Evolutionary conservation across 2,113 vertebrate genomes (phyloP).

Genomic region (Loxodonta africana): DNA sequence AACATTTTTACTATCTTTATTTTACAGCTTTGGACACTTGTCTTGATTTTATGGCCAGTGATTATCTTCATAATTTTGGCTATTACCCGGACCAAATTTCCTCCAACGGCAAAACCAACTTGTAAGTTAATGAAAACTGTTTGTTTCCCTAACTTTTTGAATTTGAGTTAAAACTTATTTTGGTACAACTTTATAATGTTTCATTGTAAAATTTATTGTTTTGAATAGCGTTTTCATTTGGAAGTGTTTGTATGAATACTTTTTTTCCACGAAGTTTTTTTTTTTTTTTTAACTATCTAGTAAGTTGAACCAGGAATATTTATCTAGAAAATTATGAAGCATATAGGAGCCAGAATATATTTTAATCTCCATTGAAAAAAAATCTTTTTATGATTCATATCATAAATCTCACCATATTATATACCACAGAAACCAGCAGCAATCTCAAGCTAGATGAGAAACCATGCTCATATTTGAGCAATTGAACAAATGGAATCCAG

Average conservation of each 20-base stretch:
- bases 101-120: slow-evolving; percentile 88
- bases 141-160: slow-evolving; percentile 67
- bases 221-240: slow-evolving; percentile 30
- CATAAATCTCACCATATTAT: not conserved
- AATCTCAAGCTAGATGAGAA: not conserved
- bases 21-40: slow-evolving; percentile 95
- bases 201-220: slow-evolving; percentile 24
- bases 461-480: not conserved
- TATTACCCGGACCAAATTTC: slow-evolving; percentile 94
- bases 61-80: slow-evolving; percentile 96
- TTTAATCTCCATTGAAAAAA: slow-evolving; percentile 18
- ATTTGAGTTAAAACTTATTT: slow-evolving; percentile 76
- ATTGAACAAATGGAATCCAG: not conserved
- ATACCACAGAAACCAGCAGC: not conserved
- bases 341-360: not conserved
- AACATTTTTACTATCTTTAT: slow-evolving; percentile 82
- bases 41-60: slow-evolving; percentile 95
- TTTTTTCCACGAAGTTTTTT: not conserved
- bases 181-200: slow-evolving; percentile 44
- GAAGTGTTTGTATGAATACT: not conserved
- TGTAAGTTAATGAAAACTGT: slow-evolving; percentile 91
- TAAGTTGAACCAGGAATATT: slow-evolving; percentile 35
- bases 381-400: slow-evolving; percentile 33
- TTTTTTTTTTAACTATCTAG: slow-evolving; percentile 59
- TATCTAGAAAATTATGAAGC: slow-evolving; percentile 12